Evolutionary conservation across 1,140 invertebrate species (phyloP).

Genomic region (Xylocopa sonorina): DNA sequence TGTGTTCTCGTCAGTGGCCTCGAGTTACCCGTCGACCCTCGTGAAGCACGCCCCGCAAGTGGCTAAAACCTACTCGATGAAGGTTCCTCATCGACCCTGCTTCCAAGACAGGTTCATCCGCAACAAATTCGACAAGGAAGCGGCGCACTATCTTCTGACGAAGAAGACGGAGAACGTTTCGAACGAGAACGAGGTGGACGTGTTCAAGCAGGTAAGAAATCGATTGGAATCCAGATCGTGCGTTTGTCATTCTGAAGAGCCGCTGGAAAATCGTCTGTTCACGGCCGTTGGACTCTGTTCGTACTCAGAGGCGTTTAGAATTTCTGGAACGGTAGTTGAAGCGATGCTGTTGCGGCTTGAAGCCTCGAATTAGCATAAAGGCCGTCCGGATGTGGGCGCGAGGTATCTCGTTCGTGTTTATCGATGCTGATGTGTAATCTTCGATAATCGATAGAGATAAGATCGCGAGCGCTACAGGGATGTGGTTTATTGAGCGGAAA

Average conservation of each 20-base stretch:
- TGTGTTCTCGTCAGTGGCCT: fast-evolving
- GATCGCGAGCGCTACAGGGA: conserved; percentile 17
- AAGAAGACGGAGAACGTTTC: not conserved
- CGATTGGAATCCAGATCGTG: no score
- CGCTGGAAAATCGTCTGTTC: no score
- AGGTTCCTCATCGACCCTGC: not conserved
- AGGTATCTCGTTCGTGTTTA: conserved; percentile 32
- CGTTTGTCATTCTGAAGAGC: no score
- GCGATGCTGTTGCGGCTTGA: not conserved
- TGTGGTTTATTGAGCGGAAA: conserved; percentile 9
- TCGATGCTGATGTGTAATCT: conserved; percentile 30
- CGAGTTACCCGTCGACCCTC: fast-evolving
- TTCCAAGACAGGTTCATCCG: conserved; percentile 69
- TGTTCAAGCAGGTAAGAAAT: conserved; percentile 64
- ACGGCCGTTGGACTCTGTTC: no score
- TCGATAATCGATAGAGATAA: conserved; percentile 42
- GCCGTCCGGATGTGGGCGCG: conserved; percentile 18
- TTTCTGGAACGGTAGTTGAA: conserved; percentile 1
- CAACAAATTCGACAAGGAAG: conserved; percentile 47
- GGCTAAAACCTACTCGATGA: not conserved
- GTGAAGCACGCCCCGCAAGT: fast-evolving
- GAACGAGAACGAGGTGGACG: conserved; percentile 49
- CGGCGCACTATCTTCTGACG: conserved; percentile 52
- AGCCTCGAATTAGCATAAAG: conserved; percentile 30
- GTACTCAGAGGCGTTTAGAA: no score